phyloP scores from a whole-genome alignment of 2,888 invertebrate species.

The Agonopterix arenella region DNA sequence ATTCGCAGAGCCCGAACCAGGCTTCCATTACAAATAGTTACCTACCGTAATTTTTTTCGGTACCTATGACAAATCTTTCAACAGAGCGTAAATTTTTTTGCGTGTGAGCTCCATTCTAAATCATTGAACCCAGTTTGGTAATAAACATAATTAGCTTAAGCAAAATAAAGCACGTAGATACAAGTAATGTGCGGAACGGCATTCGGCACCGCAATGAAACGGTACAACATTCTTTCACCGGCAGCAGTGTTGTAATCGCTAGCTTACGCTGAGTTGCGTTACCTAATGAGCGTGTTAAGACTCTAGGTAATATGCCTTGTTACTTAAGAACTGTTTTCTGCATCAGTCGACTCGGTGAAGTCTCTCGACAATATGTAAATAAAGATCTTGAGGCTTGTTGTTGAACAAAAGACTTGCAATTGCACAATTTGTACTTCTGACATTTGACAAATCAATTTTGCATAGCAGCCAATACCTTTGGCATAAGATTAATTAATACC shows the following conservation, averaged over 20 bases:
- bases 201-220: conserved; percentile 45
- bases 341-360: no score
- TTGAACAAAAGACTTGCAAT: no score
- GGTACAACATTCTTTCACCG: conserved; percentile 56
- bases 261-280: conserved; percentile 58
- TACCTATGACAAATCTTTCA: no score
- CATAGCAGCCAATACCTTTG: no score
- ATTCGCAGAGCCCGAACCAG: conserved; percentile 1
- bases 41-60: no score
- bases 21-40: no score
- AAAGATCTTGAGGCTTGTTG: no score
- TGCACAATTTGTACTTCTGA: no score
- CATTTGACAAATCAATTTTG: no score
- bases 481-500: no score
- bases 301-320: conserved; percentile 14
- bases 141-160: conserved; percentile 6
- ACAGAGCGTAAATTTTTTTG: background rate
- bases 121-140: conserved; percentile 7
- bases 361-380: no score
- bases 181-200: conserved; percentile 29
- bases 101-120: conserved; percentile 3
- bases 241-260: conserved; percentile 55
- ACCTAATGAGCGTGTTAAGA: conserved; percentile 51
- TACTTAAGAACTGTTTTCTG: conserved; percentile 10
- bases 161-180: conserved; percentile 12